Conservation (phyloP, 2,113 vertebrate species). For the Petrocephalus zakoni region DNA sequence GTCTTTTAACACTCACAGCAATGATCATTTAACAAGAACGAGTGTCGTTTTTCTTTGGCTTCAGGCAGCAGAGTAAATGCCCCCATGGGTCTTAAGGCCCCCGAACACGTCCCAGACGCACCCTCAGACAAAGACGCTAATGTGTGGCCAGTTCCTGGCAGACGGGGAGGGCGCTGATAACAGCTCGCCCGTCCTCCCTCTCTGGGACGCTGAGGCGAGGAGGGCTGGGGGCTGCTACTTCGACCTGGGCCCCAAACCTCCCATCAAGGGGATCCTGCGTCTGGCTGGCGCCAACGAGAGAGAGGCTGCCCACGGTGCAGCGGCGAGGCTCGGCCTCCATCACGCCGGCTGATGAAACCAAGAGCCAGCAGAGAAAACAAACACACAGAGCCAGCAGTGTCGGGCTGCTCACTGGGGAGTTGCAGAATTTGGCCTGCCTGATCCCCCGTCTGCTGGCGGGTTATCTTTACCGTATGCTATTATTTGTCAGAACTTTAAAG, state of each 20-base stretch:
- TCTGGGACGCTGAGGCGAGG: slow-evolving; percentile 69
- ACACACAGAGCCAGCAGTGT: slow-evolving; percentile 97
- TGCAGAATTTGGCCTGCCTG: slow-evolving; percentile 95
- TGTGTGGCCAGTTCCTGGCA: slow-evolving; percentile 77
- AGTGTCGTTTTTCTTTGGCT: slow-evolving; percentile 53
- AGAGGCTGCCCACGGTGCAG: slow-evolving; percentile 82
- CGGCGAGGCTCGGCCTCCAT: slow-evolving; percentile 91
- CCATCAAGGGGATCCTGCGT: slow-evolving; percentile 82
- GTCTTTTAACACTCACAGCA: slow-evolving; percentile 72
- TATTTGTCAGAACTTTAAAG: slow-evolving; percentile 91
- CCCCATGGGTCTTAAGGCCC: slow-evolving; percentile 27
- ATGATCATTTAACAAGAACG: slow-evolving; percentile 72
- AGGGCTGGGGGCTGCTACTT: slow-evolving; percentile 35
- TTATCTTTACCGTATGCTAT: slow-evolving; percentile 95
- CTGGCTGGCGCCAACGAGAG: slow-evolving; percentile 95
- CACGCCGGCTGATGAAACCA: slow-evolving; percentile 92
- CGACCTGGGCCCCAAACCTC: slow-evolving; percentile 67
- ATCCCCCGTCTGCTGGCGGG: slow-evolving; percentile 85
- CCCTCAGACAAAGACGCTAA: slow-evolving; percentile 84
- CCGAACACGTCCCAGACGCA: slow-evolving; percentile 60
- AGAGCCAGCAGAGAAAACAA: slow-evolving; percentile 93
- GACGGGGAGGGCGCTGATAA: slow-evolving; percentile 72
- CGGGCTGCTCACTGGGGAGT: slow-evolving; percentile 91
- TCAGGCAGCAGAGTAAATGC: slow-evolving; percentile 45
- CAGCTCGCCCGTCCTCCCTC: slow-evolving; percentile 71